These are phyloP conservation scores for Hydrotaea diabolus DNA, from an alignment of 2,888 invertebrate genomes.

Conservation along the genomic window DNA sequence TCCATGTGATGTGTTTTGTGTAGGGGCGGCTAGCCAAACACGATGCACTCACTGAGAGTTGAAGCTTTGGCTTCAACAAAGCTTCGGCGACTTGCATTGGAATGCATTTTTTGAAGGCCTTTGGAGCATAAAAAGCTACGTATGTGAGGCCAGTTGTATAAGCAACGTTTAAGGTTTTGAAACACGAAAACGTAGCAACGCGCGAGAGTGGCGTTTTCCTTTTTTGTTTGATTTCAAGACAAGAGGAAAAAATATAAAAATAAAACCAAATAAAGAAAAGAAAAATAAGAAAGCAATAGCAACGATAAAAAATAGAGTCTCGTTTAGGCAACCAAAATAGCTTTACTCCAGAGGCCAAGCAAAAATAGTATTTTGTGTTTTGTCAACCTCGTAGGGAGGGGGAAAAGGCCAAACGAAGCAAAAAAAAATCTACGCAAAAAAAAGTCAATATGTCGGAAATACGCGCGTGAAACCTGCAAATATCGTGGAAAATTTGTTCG, in stretches of 20 bases:
- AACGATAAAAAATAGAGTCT: background rate
- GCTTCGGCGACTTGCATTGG: constrained; percentile 60
- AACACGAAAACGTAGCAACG: constrained; percentile 71
- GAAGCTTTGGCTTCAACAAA: constrained; percentile 42
- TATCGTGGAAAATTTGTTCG: constrained; percentile 1
- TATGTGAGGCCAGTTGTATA: constrained; percentile 76
- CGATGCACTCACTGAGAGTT: constrained; percentile 5
- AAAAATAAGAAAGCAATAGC: background rate
- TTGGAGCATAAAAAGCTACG: constrained; percentile 74
- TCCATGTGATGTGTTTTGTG: constrained; percentile 15
- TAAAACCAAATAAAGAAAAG: background rate
- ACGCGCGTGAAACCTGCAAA: constrained; percentile 54
- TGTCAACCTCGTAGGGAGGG: background rate
- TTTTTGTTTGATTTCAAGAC: constrained; percentile 42
- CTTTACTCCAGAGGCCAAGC: background rate
- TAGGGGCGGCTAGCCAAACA: background rate
- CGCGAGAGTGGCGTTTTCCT: constrained; percentile 62
- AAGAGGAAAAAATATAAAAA: constrained; percentile 36
- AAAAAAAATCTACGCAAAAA: background rate
- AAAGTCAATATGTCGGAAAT: constrained; percentile 23
- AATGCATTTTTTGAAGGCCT: constrained; percentile 67
- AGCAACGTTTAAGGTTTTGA: constrained; percentile 78
- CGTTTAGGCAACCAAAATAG: background rate
- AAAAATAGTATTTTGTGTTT: background rate
- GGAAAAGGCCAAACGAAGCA: background rate